Conservation (phyloP, 2,113 vertebrate species). For the Melospiza georgiana region DNA sequence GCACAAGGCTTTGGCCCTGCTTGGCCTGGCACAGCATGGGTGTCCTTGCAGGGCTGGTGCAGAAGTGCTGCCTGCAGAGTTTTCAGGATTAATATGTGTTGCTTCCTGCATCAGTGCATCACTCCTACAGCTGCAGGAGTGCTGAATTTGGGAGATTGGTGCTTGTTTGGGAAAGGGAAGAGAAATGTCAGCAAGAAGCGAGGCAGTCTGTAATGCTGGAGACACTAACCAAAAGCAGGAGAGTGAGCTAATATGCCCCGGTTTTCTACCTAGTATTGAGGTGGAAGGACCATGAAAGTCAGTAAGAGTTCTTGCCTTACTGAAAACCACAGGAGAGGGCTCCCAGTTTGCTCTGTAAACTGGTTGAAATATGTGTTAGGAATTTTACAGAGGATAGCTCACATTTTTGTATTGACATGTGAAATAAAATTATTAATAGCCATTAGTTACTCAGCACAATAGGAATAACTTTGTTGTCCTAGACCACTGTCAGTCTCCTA, state of each 20-base stretch:
- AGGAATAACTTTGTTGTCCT: not conserved
- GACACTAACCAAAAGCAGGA: not conserved
- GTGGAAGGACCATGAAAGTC: not conserved
- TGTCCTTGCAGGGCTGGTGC: not conserved
- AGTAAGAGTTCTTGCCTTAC: not conserved
- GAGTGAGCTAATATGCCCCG: not conserved
- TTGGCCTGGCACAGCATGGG: not conserved
- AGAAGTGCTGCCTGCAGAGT: not conserved
- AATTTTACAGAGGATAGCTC: not conserved
- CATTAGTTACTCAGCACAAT: not conserved
- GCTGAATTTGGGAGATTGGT: not conserved
- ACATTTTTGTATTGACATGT: not conserved
- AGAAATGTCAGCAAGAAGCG: not conserved
- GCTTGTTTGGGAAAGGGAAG: not conserved
- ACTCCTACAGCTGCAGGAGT: not conserved
- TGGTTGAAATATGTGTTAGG: not conserved
- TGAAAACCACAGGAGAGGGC: not conserved
- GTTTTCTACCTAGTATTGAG: not conserved
- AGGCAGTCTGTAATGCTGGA: not conserved
- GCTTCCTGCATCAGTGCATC: not conserved
- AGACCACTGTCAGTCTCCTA: not conserved
- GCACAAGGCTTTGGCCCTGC: not conserved
- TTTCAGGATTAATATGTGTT: accelerated
- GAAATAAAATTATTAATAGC: not conserved
- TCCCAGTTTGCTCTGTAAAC: not conserved